Base-by-base conservation (phyloP, 1,140 invertebrate species). In the Drosophila bipectinata region DNA sequence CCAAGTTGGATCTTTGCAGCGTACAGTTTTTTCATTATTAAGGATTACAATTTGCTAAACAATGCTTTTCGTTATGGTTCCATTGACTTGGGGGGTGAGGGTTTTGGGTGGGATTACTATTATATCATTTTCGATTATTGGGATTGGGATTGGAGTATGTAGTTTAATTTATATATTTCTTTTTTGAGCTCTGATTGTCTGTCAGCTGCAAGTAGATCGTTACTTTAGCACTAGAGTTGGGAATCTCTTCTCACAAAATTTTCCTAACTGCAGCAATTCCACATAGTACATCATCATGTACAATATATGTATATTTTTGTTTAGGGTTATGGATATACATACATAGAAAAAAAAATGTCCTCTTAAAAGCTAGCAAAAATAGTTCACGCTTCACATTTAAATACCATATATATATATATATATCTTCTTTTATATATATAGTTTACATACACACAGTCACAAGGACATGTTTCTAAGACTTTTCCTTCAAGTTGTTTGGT, bases 151-250 rank as follows among this genome's bases (percentile, higher is more conserved):
- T 45, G 47, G 28, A 14, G 41, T 68, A 30, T 18, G 18, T 55
- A 60, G 26, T 59, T 53, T 54, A 60, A 41, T 51, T 55, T 52
- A 49, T 8, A 49, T 52, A 76, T 59, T 77, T 64, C 52, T 48
- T 85, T 18, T 18, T 85, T 82, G 72, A 88, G 67, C 72, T 83
- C 75, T 87, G 83, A 87, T 87, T 87, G 83, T 87, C 83, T 88
- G 83, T 83, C 79, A 82, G 79, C 83, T 87, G 82, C 82, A 76
- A 82, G 61, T 77, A 78, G 52, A 69, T 69, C 64, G 76, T 57
- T 68, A 51, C 47, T 77, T 44, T n/a, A 55, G 61, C 45, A 58
- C 53, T 41, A 30, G 32, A 59, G 15, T 49, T 15, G 14, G 34
- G 7, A 39, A 21, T 24, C 18, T 18, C 15, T 55, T 61, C 53